Conservation (phyloP, 2,797 vertebrate genomes). For the Lacerta viridis region DNA sequence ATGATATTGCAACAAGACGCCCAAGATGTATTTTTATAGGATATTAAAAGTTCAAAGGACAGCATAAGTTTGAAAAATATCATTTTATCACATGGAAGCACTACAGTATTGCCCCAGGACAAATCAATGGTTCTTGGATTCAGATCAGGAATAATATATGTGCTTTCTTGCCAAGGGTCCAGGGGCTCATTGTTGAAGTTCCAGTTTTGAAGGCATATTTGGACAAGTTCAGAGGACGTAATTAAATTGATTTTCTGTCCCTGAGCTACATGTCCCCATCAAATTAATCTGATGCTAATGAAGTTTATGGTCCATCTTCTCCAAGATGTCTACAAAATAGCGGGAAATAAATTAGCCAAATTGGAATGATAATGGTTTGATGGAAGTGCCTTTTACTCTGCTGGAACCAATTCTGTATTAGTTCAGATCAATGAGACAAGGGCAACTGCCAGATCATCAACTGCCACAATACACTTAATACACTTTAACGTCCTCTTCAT, state of each 20-base stretch:
- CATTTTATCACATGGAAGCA: background rate
- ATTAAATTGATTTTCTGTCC: conserved; percentile 25
- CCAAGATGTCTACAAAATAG: conserved; percentile 18
- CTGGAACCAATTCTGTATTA: conserved; percentile 9
- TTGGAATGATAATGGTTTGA: conserved; percentile 26
- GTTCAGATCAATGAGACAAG: conserved; percentile 21
- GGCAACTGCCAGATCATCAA: background rate
- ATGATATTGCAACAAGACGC: no score
- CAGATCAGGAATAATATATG: background rate
- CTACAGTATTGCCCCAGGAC: background rate
- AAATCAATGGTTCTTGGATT: background rate
- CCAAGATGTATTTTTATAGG: background rate
- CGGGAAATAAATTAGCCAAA: conserved; percentile 22
- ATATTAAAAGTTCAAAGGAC: background rate
- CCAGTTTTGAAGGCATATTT: background rate
- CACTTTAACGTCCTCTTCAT: background rate
- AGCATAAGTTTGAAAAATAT: background rate
- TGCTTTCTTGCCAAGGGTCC: background rate
- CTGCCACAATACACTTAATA: background rate
- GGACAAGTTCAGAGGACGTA: conserved; percentile 19
- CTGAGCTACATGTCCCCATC: conserved; percentile 8
- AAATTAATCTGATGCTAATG: conserved; percentile 25
- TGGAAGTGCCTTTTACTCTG: conserved; percentile 1
- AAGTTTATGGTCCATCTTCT: conserved; percentile 26
- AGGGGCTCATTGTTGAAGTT: background rate